Evolutionary conservation across 2,113 vertebrate species (phyloP), one percentile per base, ranked within the genome.

Genomic region (Ibidorhyncha struthersii): DNA sequence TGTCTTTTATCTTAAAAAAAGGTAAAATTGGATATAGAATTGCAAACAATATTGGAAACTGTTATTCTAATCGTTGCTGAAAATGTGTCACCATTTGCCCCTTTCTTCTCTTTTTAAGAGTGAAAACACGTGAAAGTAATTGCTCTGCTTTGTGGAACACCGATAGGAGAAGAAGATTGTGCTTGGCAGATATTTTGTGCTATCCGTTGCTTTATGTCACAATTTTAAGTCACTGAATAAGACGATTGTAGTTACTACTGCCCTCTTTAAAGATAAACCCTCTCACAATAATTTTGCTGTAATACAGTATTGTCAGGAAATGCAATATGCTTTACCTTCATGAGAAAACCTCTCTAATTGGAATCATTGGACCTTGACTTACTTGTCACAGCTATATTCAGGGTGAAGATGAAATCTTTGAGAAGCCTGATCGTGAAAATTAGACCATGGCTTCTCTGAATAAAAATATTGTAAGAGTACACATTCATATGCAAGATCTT

Each of bases 321-420:
- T 79, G 94, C 89, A 96, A 70, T 97, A 95, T 95, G 92, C 89
- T 97, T 95, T 92, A 90, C 94, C 89, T 97, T 97, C 9, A 6
- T 78, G 72, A 96, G 96, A 97, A 98, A 98, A 96, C 87, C 72
- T 86, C 86, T 97, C 96, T 98, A 98, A 98, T 98, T 98, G 98
- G 98, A 98, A 98, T 97, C 83, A 2, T 27, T 97, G 94, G 96
- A 98, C 97, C 98, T 96, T 98, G 96, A 97, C 98, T 95, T 52
- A 83, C 95, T 98, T 97, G 94, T 98, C 97, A 97, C 89, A 92
- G 89, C 90, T 96, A 62, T 76, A 93, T 96, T 97, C 79, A 95
- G 90, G 90, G 94, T 91, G 86, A 98, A 97, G 91, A 96, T 96
- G 81, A 97, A 98, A 96, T 95, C 83, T 97, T 91, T 92, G 90